Percentiles rank a stretch among this genome's conserved stretches.
These are phyloP conservation scores for Atta cephalotes DNA, from an alignment of 1,140 invertebrate species.

Conservation along the genomic window DNA sequence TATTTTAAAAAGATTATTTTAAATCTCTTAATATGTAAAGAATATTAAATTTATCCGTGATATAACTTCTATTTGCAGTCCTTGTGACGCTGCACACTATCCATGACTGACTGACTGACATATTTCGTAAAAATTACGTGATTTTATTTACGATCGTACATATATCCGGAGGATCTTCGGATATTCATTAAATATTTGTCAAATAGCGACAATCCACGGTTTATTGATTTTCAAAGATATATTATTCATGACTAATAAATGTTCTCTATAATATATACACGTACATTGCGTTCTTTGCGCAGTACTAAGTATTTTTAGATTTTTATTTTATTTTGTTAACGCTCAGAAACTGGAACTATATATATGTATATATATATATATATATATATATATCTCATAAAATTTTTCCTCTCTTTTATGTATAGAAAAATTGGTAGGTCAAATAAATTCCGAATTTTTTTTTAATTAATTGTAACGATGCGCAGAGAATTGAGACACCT, in stretches of 20 bases:
- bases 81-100: not conserved
- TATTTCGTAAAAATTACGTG: slow-evolving; percentile 31
- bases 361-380: too few relatives aligned
- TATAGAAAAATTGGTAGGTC: not conserved
- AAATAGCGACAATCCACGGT: not conserved
- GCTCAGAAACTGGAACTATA: not conserved
- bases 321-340: not conserved
- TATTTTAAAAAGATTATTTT: slow-evolving; percentile 18
- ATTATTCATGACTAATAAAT: not conserved
- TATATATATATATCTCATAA: too few relatives aligned
- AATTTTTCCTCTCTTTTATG: not conserved
- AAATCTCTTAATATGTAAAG: slow-evolving; percentile 1
- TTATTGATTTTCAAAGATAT: slow-evolving; percentile 7
- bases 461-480: not conserved
- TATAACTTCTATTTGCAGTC: slow-evolving; percentile 16
- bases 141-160: slow-evolving; percentile 10
- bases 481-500: slow-evolving; percentile 1
- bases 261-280: not conserved
- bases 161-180: not conserved
- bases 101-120: not conserved
- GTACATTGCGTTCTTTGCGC: not conserved
- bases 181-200: slow-evolving; percentile 7
- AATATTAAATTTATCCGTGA: not conserved
- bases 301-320: not conserved
- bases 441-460: slow-evolving; percentile 10